These are phyloP conservation scores for Eupelmus urozonus DNA, from an alignment of 2,888 invertebrate genomes.

Conservation along the genomic window DNA sequence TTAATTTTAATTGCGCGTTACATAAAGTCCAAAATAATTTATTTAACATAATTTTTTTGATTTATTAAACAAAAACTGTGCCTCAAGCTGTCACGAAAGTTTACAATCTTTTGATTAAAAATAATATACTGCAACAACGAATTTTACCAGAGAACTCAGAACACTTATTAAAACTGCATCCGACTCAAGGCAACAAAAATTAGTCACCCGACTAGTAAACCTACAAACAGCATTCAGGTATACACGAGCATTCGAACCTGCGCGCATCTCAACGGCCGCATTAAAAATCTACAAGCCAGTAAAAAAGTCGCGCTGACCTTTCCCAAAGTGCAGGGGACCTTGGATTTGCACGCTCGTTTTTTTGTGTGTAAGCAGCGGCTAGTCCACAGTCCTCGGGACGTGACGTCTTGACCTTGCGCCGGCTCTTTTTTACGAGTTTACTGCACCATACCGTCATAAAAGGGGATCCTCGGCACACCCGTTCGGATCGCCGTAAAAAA, in stretches of 20 bases:
- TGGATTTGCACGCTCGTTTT: slow-evolving; percentile 51
- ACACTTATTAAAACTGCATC: too few relatives aligned
- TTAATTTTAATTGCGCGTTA: too few relatives aligned
- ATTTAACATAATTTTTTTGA: not conserved
- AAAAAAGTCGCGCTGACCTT: slow-evolving; percentile 26
- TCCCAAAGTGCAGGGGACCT: slow-evolving; percentile 39
- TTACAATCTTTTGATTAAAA: too few relatives aligned
- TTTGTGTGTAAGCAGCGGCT: slow-evolving; percentile 5
- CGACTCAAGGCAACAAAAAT: not conserved
- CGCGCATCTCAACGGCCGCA: not conserved
- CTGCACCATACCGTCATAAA: slow-evolving; percentile 67
- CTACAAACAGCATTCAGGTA: not conserved
- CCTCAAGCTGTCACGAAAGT: too few relatives aligned
- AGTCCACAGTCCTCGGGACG: not conserved
- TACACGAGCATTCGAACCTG: not conserved
- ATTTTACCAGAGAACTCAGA: too few relatives aligned
- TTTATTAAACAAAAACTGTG: not conserved
- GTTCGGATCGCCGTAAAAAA: slow-evolving; percentile 72
- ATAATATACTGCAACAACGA: too few relatives aligned
- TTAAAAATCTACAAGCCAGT: slow-evolving; percentile 32
- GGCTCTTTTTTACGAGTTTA: slow-evolving; percentile 66
- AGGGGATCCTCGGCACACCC: slow-evolving; percentile 68
- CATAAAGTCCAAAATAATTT: not conserved
- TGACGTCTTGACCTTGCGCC: not conserved
- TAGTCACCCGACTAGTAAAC: not conserved